phyloP scores from a whole-genome alignment of 2,797 vertebrate genomes.

The Tokudaia tokunoshimensis region DNA sequence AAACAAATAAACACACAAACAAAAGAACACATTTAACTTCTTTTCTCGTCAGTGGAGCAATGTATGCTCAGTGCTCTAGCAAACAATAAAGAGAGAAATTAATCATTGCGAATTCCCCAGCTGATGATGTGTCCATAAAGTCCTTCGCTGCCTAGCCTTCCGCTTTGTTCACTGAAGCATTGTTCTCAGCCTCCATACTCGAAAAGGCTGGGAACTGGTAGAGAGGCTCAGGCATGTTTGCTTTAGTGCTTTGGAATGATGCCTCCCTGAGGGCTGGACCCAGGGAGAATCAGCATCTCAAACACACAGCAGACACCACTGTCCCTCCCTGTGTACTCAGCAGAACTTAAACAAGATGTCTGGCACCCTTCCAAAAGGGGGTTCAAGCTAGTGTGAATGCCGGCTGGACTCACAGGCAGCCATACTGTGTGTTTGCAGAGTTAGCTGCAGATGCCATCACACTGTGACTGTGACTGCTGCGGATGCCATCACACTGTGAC shows the following conservation, averaged over 20 bases:
- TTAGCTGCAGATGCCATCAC: constrained; percentile 7
- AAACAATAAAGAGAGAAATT: constrained; percentile 19
- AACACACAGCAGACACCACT: background rate
- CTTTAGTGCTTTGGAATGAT: constrained; percentile 25
- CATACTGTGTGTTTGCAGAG: background rate
- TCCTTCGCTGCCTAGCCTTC: background rate
- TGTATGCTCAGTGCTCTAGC: background rate
- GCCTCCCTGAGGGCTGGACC: constrained; percentile 14
- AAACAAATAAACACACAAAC: background rate
- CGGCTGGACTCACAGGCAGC: background rate
- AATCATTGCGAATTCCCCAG: background rate
- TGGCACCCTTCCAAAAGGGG: constrained; percentile 30
- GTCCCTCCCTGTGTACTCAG: background rate
- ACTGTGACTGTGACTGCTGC: background rate
- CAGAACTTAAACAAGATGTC: constrained; percentile 46
- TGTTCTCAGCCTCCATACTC: background rate
- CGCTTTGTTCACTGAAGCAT: background rate
- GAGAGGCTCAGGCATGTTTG: background rate
- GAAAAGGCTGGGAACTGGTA: background rate
- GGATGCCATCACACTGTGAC: background rate
- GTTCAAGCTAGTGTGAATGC: constrained; percentile 15
- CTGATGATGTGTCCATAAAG: background rate
- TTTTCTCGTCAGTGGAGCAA: constrained; percentile 22
- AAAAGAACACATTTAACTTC: background rate
- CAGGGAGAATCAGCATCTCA: background rate